Conservation (phyloP, 2,797 vertebrate species). For the Antennarius maculatus region DNA sequence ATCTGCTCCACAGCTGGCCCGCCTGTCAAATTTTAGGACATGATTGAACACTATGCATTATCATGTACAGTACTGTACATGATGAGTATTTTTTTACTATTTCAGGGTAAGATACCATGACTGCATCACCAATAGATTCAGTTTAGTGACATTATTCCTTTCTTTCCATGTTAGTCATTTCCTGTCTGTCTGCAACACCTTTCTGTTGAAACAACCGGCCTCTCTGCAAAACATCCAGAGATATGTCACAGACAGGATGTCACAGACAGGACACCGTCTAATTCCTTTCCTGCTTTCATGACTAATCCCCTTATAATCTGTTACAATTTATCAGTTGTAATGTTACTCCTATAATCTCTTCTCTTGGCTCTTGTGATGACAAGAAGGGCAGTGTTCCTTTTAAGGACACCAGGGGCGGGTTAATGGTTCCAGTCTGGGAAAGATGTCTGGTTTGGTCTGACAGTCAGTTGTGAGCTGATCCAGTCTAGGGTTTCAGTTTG, state of each 20-base stretch:
- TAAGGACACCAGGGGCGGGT: constrained; percentile 8
- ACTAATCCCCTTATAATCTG: constrained; percentile 72
- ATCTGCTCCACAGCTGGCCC: too few species aligned
- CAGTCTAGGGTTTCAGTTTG: constrained; percentile 7
- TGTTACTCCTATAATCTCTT: constrained; percentile 63
- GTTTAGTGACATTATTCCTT: neutral
- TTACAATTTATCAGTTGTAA: constrained; percentile 63
- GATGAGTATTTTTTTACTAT: too few species aligned
- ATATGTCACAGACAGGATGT: constrained; percentile 31
- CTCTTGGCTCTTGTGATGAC: constrained; percentile 32
- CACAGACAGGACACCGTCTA: constrained; percentile 28
- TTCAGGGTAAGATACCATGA: too few species aligned
- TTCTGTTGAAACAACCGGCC: neutral
- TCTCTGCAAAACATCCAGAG: constrained; percentile 22
- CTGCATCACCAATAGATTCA: constrained; percentile 5
- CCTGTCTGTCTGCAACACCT: constrained; percentile 21
- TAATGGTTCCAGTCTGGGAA: constrained; percentile 58
- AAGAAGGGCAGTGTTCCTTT: constrained; percentile 25
- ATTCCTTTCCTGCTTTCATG: constrained; percentile 25
- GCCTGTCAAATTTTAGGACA: too few species aligned
- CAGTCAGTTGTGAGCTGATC: constrained; percentile 10
- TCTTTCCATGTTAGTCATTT: constrained; percentile 22
- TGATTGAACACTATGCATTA: too few species aligned
- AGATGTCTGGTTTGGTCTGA: constrained; percentile 42
- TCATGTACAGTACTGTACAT: too few species aligned